Evolutionary conservation across 1,140 invertebrate genomes (phyloP), one percentile per base, ranked within the genome.

Genomic region (Colletes gigas): DNA sequence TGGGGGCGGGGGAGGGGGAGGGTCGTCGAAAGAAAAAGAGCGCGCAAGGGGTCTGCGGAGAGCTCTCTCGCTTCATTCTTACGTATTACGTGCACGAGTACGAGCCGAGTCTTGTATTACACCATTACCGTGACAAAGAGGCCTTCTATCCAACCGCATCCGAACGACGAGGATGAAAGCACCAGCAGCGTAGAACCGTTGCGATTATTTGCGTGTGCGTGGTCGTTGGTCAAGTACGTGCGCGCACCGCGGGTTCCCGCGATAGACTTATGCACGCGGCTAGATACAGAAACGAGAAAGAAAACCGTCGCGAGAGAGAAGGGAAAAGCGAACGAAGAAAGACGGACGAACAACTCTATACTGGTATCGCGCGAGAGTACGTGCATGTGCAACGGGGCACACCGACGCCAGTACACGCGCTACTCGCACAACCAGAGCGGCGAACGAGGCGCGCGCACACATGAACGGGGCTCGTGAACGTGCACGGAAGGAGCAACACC

Each of bases 111-210:
- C 67, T 78, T 62, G 71, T 84, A 83, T 88, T 88, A 88, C 86
- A 82, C 82, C 77, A 88, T 86, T 86, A 77, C 82, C 68, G 59
- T 60, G 84, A 88, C 84, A 70, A 84, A 78, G 86, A 88, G 74
- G 54, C 15, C 81, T 41, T 66, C 71, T 84, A 81, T 83, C 83
- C 67, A 62, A 21, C 41, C 59, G 50, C 44, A 59, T 78, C 21
- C 39, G 65, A 59, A 21, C 44, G 60, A 84, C 60, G 30, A 78
- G 50, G 83, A 87, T 44, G 47, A 59, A 17, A 47, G 59, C 39
- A 19, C 60, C 39, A 55, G 41, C 41, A 14, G 72, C 62, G 52
- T 55, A 78, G 76, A 59, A 65, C 65, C 19, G 15, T 50, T 78
- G 55, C 30, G 69, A 65, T 65, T 47, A 10, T 2, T 47, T 39